These are phyloP conservation scores for Monopterus albus DNA, from an alignment of 2,113 vertebrate genomes.

Conservation along the genomic window DNA sequence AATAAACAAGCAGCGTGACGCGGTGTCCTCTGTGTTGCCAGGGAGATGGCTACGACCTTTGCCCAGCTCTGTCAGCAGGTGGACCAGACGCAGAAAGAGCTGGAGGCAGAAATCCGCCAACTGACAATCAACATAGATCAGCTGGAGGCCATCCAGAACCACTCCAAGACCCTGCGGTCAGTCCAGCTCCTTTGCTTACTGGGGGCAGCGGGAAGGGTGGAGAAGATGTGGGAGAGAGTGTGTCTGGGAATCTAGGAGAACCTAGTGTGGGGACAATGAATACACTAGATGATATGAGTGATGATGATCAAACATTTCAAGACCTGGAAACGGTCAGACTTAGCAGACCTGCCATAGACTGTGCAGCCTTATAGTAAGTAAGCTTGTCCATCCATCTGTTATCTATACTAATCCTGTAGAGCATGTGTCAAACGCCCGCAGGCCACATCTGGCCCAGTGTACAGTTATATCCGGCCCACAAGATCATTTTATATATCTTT, in stretches of 20 bases:
- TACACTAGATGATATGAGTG: neutral
- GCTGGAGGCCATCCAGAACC: conserved; percentile 89
- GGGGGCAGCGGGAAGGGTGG: neutral
- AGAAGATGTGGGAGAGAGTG: no score
- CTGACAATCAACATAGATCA: conserved; percentile 89
- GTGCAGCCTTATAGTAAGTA: no score
- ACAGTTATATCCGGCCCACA: no score
- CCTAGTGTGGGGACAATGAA: neutral
- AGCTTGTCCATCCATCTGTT: no score
- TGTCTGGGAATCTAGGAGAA: neutral
- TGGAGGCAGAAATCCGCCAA: conserved; percentile 87
- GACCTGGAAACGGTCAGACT: no score
- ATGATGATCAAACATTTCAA: neutral
- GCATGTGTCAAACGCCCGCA: no score
- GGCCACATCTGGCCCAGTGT: no score
- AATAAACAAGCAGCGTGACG: conserved; percentile 49
- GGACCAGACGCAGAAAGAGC: conserved; percentile 89
- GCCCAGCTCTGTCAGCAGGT: conserved; percentile 95
- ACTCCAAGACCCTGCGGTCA: conserved; percentile 91
- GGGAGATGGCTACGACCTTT: conserved; percentile 96
- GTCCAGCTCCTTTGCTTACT: conserved; percentile 9
- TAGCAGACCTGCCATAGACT: no score
- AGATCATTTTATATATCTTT: no score
- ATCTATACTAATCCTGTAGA: no score
- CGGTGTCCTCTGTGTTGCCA: conserved; percentile 72